Evolutionary conservation across 2,888 invertebrate species (phyloP).

Genomic region (Spisula subtruncata): DNA sequence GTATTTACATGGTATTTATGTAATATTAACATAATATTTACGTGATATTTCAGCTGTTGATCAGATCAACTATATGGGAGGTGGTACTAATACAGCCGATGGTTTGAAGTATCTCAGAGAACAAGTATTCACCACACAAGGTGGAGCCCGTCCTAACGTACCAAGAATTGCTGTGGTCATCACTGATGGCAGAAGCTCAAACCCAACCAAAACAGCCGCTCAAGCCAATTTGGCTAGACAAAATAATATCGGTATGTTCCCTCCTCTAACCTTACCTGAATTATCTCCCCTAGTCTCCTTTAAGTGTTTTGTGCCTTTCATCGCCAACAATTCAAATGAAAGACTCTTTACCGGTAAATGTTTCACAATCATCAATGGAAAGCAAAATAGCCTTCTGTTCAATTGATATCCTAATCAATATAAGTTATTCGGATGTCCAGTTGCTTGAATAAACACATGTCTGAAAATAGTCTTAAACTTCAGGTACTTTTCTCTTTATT

Average conservation of each 20-base stretch:
- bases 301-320: too few species aligned
- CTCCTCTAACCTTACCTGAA: too few species aligned
- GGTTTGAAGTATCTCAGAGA: slow-evolving; percentile 78
- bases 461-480: too few species aligned
- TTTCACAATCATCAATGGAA: not conserved
- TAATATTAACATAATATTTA: too few species aligned
- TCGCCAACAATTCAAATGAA: too few species aligned
- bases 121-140: slow-evolving; percentile 70
- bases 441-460: not conserved
- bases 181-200: slow-evolving; percentile 78
- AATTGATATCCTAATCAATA: not conserved
- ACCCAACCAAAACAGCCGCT: slow-evolving; percentile 68
- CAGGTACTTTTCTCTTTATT: too few species aligned
- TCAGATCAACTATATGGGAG: slow-evolving; percentile 80
- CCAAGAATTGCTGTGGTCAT: slow-evolving; percentile 81
- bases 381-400: not conserved
- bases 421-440: too few species aligned
- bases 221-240: slow-evolving; percentile 75
- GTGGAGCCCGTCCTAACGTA: slow-evolving; percentile 77
- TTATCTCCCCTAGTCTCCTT: too few species aligned
- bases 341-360: too few species aligned
- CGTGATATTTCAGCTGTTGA: slow-evolving; percentile 71
- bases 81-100: slow-evolving; percentile 84
- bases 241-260: slow-evolving; percentile 71
- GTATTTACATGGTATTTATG: too few species aligned